Conservation (phyloP, 2,113 vertebrate genomes). For the Maccullochella peelii region DNA sequence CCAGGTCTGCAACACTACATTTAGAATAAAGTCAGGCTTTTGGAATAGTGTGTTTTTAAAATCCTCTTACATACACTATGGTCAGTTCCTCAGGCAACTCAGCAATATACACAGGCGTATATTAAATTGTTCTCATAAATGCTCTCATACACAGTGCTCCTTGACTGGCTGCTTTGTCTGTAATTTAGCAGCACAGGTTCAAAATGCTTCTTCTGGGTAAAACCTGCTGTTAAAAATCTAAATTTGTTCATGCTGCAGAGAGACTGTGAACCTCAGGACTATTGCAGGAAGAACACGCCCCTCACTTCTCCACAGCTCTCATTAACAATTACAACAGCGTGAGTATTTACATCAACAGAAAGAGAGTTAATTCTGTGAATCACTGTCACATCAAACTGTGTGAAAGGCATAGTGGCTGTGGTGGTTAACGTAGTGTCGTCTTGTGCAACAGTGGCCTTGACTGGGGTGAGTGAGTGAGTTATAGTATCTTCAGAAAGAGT, state of each 20-base stretch:
- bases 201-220: neutral
- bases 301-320: neutral
- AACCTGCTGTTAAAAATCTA: neutral
- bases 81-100: neutral
- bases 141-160: no score
- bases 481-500: conserved; percentile 14
- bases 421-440: neutral
- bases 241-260: neutral
- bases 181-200: neutral
- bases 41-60: neutral
- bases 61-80: neutral
- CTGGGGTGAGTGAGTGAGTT: conserved; percentile 12
- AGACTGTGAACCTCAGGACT: neutral
- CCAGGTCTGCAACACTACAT: neutral
- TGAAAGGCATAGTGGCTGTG: no score
- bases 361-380: neutral
- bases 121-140: no score
- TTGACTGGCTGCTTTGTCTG: neutral
- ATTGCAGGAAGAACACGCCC: neutral
- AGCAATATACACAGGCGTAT: neutral
- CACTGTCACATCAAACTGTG: no score
- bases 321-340: neutral
- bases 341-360: neutral
- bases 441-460: neutral
- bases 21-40: neutral